Evolutionary conservation across 2,113 vertebrate genomes (phyloP).

Genomic region (Orthonyx spaldingii): DNA sequence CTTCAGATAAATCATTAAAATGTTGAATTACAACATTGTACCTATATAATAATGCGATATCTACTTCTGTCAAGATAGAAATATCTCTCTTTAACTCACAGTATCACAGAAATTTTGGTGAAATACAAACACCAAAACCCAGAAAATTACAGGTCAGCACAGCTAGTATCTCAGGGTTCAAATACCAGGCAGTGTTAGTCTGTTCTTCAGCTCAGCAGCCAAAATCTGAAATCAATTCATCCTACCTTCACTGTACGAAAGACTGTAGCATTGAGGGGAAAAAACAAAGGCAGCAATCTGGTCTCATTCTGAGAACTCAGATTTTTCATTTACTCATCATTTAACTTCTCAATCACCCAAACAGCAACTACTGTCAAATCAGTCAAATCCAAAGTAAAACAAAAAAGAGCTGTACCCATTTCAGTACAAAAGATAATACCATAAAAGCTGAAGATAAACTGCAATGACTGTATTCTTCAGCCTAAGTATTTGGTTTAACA

Average conservation of each 20-base stretch:
- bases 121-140: background rate
- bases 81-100: background rate
- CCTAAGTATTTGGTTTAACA: background rate
- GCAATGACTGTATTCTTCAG: background rate
- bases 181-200: background rate
- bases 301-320: background rate
- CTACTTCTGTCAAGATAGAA: background rate
- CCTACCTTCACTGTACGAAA: background rate
- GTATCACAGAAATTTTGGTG: background rate
- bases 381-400: background rate
- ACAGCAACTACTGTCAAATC: background rate
- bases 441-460: background rate
- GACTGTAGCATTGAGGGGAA: background rate
- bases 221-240: background rate
- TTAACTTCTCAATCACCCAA: background rate
- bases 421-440: background rate
- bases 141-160: background rate
- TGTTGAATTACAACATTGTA: background rate
- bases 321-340: background rate
- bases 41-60: background rate
- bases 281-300: background rate
- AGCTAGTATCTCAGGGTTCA: background rate
- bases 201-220: background rate
- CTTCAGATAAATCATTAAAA: background rate
- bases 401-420: background rate